Percentiles rank a stretch among this genome's conserved stretches.
Evolutionary conservation across 2,113 vertebrate genomes (phyloP).

Genomic region (Dipodomys merriami): DNA sequence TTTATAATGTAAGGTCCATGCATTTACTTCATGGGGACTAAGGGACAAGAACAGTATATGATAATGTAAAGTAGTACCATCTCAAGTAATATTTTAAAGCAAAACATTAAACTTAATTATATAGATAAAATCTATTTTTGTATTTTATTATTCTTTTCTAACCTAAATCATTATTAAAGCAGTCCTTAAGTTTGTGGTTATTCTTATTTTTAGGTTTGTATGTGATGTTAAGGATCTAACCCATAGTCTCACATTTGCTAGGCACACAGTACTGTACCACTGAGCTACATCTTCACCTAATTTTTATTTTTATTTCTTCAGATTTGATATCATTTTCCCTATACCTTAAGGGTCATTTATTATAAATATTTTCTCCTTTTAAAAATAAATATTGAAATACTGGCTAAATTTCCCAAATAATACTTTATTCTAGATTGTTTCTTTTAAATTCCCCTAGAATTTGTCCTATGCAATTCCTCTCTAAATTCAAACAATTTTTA

Average conservation of each 20-base stretch:
- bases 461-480: not conserved
- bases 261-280: not conserved
- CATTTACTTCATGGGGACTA: not conserved
- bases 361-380: not conserved
- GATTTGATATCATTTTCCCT: not conserved
- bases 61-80: not conserved
- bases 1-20: not conserved
- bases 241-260: fast-evolving
- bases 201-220: not conserved
- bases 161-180: not conserved
- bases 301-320: not conserved
- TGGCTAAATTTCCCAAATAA: not conserved
- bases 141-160: not conserved
- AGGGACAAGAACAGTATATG: not conserved
- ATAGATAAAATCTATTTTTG: not conserved
- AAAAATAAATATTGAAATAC: constrained; percentile 33
- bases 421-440: not conserved
- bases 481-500: not conserved
- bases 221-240: not conserved
- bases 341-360: not conserved
- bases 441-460: not conserved
- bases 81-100: constrained; percentile 16
- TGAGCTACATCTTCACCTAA: not conserved
- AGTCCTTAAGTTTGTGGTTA: not conserved
- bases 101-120: constrained; percentile 29